Conservation (phyloP, 30 jellyfish, hydroid and myxozoan species). For the Aurelia aurita complex sp. Pacific region DNA sequence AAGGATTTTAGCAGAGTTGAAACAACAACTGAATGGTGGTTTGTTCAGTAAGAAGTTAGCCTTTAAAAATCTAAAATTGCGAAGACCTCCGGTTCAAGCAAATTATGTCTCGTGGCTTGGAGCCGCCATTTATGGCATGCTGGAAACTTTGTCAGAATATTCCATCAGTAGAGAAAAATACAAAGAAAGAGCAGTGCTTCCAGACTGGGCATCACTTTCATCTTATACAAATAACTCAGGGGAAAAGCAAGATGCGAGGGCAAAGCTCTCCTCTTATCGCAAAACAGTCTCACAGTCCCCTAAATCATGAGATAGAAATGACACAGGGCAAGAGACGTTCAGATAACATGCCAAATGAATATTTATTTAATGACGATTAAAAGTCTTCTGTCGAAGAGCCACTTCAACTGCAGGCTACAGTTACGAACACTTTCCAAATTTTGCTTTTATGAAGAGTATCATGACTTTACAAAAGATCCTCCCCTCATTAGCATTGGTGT, state of each 20-base stretch:
- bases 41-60: slow-evolving; percentile 71
- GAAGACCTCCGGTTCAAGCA: slow-evolving; percentile 86
- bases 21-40: slow-evolving; percentile 46
- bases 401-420: too few species aligned
- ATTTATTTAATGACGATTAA: too few species aligned
- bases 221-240: slow-evolving; percentile 30
- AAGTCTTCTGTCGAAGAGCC: too few species aligned
- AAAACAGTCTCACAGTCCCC: slow-evolving; percentile 59
- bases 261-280: slow-evolving; percentile 75
- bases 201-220: slow-evolving; percentile 93
- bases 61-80: slow-evolving; percentile 52
- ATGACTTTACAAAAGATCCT: too few species aligned
- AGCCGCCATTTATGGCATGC: slow-evolving; percentile 93
- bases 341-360: too few species aligned
- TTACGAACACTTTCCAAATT: too few species aligned
- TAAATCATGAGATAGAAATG: not conserved
- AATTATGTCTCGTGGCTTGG: slow-evolving; percentile 94
- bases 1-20: slow-evolving; percentile 78
- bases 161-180: slow-evolving; percentile 87
- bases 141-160: slow-evolving; percentile 81
- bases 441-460: too few species aligned
- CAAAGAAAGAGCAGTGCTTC: slow-evolving; percentile 59
- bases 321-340: not conserved
- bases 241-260: slow-evolving; percentile 58
- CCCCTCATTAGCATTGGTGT: too few species aligned